These are phyloP conservation scores for Colostygia pectinataria DNA, from an alignment of 2,888 invertebrate species.

Conservation along the genomic window DNA sequence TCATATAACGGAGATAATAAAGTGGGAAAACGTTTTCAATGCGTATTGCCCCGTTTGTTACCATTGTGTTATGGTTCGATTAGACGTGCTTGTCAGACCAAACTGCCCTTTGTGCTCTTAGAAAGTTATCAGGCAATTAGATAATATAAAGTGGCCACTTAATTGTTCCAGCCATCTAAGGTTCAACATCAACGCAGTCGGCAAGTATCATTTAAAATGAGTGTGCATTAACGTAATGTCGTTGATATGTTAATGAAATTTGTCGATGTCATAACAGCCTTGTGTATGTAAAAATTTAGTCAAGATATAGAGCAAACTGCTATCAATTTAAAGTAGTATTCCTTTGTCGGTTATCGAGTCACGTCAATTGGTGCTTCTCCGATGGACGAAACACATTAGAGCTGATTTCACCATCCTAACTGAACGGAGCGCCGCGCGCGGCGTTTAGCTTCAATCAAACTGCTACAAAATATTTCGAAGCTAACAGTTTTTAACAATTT, in stretches of 20 bases:
- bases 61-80: conserved; percentile 32
- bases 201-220: conserved; percentile 23
- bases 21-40: conserved; percentile 58
- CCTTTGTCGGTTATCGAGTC: too few species aligned
- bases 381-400: too few species aligned
- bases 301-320: too few species aligned
- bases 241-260: conserved; percentile 16
- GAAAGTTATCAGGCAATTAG: conserved; percentile 44
- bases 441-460: too few species aligned
- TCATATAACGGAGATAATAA: conserved; percentile 52
- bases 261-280: neutral
- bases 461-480: too few species aligned
- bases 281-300: neutral
- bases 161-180: conserved; percentile 38
- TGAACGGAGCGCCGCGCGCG: too few species aligned
- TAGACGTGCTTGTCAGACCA: conserved; percentile 30
- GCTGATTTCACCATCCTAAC: too few species aligned
- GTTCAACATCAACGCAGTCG: conserved; percentile 11
- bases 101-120: conserved; percentile 37
- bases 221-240: conserved; percentile 18
- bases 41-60: conserved; percentile 49
- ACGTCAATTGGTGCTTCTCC: too few species aligned
- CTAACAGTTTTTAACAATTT: too few species aligned
- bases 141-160: conserved; percentile 35
- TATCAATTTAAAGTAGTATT: too few species aligned